A percentile compares a stretch with the other conserved stretches of the same genome.
phyloP scores from a whole-genome alignment of 2,797 vertebrate species.

The Rhadinocentrus ornatus region DNA sequence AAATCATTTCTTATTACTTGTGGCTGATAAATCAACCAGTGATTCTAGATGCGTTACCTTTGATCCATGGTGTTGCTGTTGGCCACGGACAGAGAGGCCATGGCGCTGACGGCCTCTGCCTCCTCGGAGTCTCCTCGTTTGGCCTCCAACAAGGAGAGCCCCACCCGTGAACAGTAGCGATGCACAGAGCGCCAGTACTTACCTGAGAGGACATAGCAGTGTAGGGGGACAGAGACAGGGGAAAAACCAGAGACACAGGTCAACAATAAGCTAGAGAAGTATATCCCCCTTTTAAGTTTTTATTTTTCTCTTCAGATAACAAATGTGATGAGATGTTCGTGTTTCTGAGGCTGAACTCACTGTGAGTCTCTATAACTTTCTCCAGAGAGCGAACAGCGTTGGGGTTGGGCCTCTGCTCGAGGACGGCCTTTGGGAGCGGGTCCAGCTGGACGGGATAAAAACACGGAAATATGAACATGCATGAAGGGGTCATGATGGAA shows the following conservation, averaged over 20 bases:
- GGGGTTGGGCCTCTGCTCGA: constrained; percentile 90
- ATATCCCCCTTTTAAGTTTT: too few species aligned
- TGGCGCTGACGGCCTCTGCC: constrained; percentile 93
- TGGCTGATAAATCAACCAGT: neutral
- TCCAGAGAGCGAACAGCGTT: constrained; percentile 92
- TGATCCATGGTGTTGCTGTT: constrained; percentile 86
- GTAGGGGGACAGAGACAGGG: neutral
- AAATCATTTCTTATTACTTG: neutral
- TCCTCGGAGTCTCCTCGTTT: constrained; percentile 94
- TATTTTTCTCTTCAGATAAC: too few species aligned
- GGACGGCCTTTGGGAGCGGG: constrained; percentile 88
- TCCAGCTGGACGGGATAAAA: constrained; percentile 83
- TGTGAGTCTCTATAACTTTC: constrained; percentile 92
- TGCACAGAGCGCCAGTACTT: constrained; percentile 94
- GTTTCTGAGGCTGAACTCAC: constrained; percentile 80
- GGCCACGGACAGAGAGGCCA: constrained; percentile 96
- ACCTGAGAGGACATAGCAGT: constrained; percentile 73
- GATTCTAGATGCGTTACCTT: constrained; percentile 78
- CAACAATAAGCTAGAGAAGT: too few species aligned
- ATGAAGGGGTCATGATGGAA: constrained; percentile 1
- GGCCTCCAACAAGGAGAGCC: constrained; percentile 90
- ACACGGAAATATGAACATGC: constrained; percentile 18
- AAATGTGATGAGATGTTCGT: neutral
- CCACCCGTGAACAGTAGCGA: constrained; percentile 80
- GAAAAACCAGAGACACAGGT: neutral